Base-by-base conservation (phyloP, 2,113 vertebrate species). In the Prunella himalayana region DNA sequence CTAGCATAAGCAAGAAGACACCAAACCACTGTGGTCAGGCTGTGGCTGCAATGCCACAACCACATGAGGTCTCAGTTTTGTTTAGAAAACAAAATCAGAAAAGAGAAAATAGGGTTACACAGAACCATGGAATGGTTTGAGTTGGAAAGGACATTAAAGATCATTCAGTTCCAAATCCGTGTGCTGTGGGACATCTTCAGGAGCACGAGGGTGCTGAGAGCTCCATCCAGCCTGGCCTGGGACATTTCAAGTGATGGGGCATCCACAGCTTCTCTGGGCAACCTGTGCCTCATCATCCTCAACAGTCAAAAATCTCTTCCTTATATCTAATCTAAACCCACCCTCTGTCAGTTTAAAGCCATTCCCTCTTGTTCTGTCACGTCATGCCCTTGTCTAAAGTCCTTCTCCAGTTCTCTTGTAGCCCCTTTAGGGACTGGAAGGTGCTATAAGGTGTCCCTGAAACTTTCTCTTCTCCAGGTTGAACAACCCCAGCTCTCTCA, bases 171-270 rank as follows among this genome's bases (percentile, higher is more conserved):
- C 53, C 30, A 31, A 25, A 68, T 45, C 20, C 41, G 28, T 0
- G 0, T 20, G 33, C 45, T 0, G 0, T 45, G 24, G 28, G 39
- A n/a, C 44, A 51, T 5, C 6, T 51, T 59, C 20, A 37, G n/a
- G 22, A 28, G 7, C 15, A 88, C 22, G 23, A 27, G 11, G 15
- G 30, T 60, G n/a, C n/a, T 82, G 37, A 75, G 20, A 59, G 60
- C 39, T 15, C 23, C 28, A 15, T 31, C 45, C 39, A 31, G 8
- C 39, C 24, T 18, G 53, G 23, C 24, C 45, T 68, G 49, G 28
- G 68, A 15, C n/a, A 30, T 45, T 68, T 39, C 14, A n/a, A 45
- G 14, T 39, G n/a, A n/a, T 68, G n/a, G 18, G 20, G 24, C 39
- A 75, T 18, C 79, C 61, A 47, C 16, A 75, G 39, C n/a, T 54